Evolutionary conservation across 2,888 invertebrate species (phyloP).

Genomic region (Drosophila nigritarsus): DNA sequence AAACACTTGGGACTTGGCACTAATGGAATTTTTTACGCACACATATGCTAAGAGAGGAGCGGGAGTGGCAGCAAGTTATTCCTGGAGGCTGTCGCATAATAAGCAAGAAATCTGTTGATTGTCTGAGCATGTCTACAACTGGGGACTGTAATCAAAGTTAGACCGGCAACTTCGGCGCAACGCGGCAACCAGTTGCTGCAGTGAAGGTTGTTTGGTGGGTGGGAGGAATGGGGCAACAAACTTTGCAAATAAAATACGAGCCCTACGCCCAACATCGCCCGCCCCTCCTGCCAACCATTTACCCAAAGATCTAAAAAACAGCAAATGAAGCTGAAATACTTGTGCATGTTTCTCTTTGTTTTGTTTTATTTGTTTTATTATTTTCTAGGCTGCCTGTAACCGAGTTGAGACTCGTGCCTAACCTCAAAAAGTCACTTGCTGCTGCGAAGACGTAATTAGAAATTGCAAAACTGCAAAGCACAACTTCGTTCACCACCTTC

Average conservation of each 20-base stretch:
- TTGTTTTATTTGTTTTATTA: conserved; percentile 3
- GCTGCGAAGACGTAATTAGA: conserved; percentile 65
- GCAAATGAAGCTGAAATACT: conserved; percentile 57
- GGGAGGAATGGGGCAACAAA: conserved; percentile 19
- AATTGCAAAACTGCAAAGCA: conserved; percentile 64
- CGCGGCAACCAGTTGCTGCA: conserved; percentile 56
- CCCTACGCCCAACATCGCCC: conserved; percentile 7
- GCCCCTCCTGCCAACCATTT: conserved; percentile 4
- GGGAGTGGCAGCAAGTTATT: neutral
- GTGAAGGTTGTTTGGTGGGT: neutral
- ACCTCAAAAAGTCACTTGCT: conserved; percentile 66
- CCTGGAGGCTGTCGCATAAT: conserved; percentile 64
- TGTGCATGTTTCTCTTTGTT: conserved; percentile 10
- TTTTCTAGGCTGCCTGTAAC: neutral
- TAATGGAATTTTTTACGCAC: conserved; percentile 66
- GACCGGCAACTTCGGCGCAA: conserved; percentile 24
- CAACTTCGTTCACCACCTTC: conserved; percentile 31
- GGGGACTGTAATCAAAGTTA: conserved; percentile 61
- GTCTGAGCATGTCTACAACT: conserved; percentile 28
- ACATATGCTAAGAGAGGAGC: conserved; percentile 18
- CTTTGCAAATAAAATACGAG: conserved; percentile 20
- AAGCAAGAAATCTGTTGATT: conserved; percentile 72
- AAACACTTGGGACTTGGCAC: conserved; percentile 63
- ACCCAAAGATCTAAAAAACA: conserved; percentile 17
- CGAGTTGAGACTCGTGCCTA: conserved; percentile 25